Evolutionary conservation across 1,140 invertebrate genomes (phyloP).

Genomic region (Trichonephila clavipes): DNA sequence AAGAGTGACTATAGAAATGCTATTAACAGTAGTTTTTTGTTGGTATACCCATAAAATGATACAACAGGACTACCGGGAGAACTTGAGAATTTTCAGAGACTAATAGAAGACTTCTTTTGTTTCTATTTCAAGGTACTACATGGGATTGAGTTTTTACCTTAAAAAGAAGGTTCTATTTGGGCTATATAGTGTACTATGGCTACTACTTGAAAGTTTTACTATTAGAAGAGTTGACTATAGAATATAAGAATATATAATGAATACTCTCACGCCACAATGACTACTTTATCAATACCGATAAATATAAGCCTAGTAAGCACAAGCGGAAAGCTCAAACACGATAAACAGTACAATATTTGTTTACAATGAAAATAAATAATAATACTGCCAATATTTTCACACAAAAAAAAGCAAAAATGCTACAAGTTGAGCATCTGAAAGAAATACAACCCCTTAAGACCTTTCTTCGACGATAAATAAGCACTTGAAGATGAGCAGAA

Average conservation of each 20-base stretch:
- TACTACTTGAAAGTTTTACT: conserved; percentile 55
- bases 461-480: neutral
- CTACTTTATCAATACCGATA: conserved; percentile 43
- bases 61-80: conserved; percentile 47
- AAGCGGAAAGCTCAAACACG: conserved; percentile 46
- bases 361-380: conserved; percentile 11
- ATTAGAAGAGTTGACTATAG: conserved; percentile 52
- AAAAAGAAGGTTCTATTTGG: conserved; percentile 31
- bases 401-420: conserved; percentile 2
- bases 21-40: neutral
- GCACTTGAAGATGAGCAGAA: neutral
- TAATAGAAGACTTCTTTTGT: conserved; percentile 1
- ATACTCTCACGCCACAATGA: conserved; percentile 23
- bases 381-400: neutral
- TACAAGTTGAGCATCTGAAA: conserved; percentile 69
- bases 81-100: neutral
- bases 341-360: conserved; percentile 24
- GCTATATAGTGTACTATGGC: conserved; percentile 53
- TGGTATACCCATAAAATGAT: conserved; percentile 22
- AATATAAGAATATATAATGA: conserved; percentile 9
- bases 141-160: neutral
- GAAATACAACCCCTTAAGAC: neutral
- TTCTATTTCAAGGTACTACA: conserved; percentile 22
- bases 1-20: conserved; percentile 37
- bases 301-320: conserved; percentile 47